Percentiles rank a stretch among this genome's conserved stretches.
Evolutionary conservation across 2,113 vertebrate species (phyloP).

Genomic region (Ariopsis seemanni): DNA sequence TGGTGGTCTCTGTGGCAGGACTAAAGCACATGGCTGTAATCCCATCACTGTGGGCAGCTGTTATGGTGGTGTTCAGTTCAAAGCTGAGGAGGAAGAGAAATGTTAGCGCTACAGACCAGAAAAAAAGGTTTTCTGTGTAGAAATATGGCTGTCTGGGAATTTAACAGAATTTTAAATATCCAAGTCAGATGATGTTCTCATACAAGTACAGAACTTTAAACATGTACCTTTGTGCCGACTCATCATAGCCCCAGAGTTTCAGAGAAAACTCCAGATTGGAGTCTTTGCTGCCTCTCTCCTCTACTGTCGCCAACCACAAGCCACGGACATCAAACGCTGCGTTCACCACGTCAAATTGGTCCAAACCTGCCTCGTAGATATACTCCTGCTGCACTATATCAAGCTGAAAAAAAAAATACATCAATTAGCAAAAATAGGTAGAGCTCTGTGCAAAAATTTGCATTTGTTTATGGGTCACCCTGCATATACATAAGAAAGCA

Average conservation of each 20-base stretch:
- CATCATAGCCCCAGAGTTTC: conserved; percentile 85
- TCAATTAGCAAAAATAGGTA: not conserved
- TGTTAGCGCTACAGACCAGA: not conserved
- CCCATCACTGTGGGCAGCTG: conserved; percentile 80
- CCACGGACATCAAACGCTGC: conserved; percentile 77
- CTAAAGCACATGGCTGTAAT: conserved; percentile 86
- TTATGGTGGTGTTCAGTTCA: conserved; percentile 87
- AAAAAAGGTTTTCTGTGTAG: not conserved
- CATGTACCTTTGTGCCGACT: conserved; percentile 83
- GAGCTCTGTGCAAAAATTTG: not conserved
- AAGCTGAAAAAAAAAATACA: conserved; percentile 70
- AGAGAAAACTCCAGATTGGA: conserved; percentile 80
- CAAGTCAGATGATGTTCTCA: not conserved
- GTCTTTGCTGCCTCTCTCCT: conserved; percentile 77
- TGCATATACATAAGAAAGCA: not conserved
- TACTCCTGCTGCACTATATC: conserved; percentile 94
- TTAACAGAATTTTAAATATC: not conserved
- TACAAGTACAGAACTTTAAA: not conserved
- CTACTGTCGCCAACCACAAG: conserved; percentile 89
- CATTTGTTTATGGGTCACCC: not conserved
- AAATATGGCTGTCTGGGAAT: not conserved
- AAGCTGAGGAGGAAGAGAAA: conserved; percentile 74
- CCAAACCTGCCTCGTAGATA: conserved; percentile 79
- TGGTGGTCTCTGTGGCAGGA: conserved; percentile 65
- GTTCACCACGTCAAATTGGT: conserved; percentile 83